Percentiles rank a stretch among this genome's conserved stretches.
Evolutionary conservation across 2,113 vertebrate genomes (phyloP).

Genomic region (Ammodytes marinus): DNA sequence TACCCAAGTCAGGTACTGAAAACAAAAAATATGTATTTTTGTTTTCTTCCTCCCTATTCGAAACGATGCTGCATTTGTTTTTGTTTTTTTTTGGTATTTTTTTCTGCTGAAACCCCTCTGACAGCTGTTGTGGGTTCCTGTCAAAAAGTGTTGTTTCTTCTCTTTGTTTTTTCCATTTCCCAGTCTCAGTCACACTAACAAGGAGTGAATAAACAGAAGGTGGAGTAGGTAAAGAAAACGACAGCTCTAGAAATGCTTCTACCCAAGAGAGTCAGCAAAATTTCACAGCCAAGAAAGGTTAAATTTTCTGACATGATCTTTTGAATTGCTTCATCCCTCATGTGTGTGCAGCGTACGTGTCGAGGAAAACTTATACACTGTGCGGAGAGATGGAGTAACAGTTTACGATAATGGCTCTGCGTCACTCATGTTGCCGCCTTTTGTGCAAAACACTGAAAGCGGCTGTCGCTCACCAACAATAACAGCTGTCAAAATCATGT

Average conservation of each 20-base stretch:
- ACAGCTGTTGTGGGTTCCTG: constrained; percentile 78
- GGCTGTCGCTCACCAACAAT: constrained; percentile 62
- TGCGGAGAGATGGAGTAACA: constrained; percentile 7
- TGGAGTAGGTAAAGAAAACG: constrained; percentile 26
- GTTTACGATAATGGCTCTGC: constrained; percentile 45
- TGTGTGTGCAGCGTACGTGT: constrained; percentile 32
- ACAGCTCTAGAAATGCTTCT: constrained; percentile 35
- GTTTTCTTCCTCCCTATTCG: constrained; percentile 28
- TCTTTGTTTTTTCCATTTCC: constrained; percentile 43
- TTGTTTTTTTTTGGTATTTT: constrained; percentile 65
- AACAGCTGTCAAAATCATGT: constrained; percentile 74
- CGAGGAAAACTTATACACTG: constrained; percentile 32
- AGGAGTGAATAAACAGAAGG: constrained; percentile 69
- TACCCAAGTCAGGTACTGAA: constrained; percentile 70
- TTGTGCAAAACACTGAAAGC: constrained; percentile 63
- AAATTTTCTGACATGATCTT: constrained; percentile 58
- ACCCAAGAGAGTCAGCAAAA: constrained; percentile 64
- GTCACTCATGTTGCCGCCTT: constrained; percentile 44
- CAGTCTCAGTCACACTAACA: constrained; percentile 67
- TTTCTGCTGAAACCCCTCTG: constrained; percentile 68
- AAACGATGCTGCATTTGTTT: constrained; percentile 67
- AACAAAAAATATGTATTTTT: constrained; percentile 60
- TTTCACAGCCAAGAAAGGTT: constrained; percentile 49
- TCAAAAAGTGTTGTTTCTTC: constrained; percentile 70
- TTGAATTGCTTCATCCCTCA: constrained; percentile 43